Base-by-base conservation (phyloP, 2,113 vertebrate species). In the Tragelaphus buxtoni region DNA sequence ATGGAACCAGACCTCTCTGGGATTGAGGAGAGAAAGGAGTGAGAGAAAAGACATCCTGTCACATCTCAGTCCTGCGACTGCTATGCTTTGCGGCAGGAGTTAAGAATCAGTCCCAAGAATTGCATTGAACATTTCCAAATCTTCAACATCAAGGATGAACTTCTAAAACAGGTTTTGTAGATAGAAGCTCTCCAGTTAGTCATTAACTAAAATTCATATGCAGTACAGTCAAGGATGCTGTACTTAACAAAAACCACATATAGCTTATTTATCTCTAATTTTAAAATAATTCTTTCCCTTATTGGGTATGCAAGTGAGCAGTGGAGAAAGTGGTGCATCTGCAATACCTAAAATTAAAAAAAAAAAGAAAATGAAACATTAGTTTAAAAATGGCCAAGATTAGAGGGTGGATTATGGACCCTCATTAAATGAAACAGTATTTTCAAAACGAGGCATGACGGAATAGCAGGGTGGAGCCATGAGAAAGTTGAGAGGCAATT, bases 271-370 rank as follows among this genome's bases (percentile, higher is more conserved):
- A 87, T 99, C 99, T 97, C 97, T 99, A 96, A 99, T 99, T 97
- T 99, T 99, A 98, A 99, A 99, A 94, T 99, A 98, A 98, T 99
- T 99, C 96, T 98, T 99, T 97, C 99, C 99, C 98, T 99, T 99
- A 10, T 98, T 98, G 51, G 99, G 98, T 98, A 99, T 99, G 69
- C 99, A 99, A 11, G 99, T 99, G 61, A 99, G 99, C 74, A 99
- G 98, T 35, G 99, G 99, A 88, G 99, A 99, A 90, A 99, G 98
- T 3, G 99, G 99, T 20, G 98, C 99, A 87, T 99, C 99, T 92
- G 99, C 98, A 97, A 99, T 98, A 94, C 99, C 99, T 99, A 96
- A 74, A 97, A 97, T 53, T 3, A 69, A 88, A 86, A 81, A 84
- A n/a, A 91, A 4, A 28, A 87, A 60, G 55, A 92, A 8, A 83